Percentiles rank a stretch among this genome's conserved stretches.
Conservation (phyloP, 2,113 vertebrate genomes). For the Strix uralensis region DNA sequence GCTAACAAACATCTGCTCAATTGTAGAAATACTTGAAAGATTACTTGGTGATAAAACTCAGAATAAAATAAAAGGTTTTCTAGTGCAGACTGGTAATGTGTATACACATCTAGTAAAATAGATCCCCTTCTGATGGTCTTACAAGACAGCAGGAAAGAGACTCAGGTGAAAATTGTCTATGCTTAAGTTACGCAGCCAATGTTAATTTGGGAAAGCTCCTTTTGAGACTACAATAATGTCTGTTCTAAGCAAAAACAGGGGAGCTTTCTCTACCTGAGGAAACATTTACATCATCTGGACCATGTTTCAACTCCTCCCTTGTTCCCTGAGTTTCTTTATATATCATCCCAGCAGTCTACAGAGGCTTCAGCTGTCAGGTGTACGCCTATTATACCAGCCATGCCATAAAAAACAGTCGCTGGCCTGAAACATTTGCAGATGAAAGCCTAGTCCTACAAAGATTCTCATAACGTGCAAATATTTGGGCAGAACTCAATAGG, state of each 20-base stretch:
- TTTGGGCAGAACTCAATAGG: background rate
- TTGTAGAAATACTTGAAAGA: background rate
- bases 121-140: background rate
- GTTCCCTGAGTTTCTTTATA: background rate
- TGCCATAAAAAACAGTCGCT: background rate
- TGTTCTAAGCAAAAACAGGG: background rate
- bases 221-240: background rate
- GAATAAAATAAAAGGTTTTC: background rate
- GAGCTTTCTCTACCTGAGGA: background rate
- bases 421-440: background rate
- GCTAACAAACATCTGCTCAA: conserved; percentile 13
- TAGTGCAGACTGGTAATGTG: background rate
- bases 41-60: background rate
- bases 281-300: background rate
- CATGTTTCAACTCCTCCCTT: background rate
- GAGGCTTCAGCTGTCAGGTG: background rate
- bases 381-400: background rate
- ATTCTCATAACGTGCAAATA: background rate
- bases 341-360: background rate
- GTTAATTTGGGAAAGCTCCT: background rate
- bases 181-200: background rate
- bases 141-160: background rate
- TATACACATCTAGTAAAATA: background rate
- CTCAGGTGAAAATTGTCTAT: background rate
- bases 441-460: background rate